A percentile compares a stretch with the other conserved stretches of the same genome.
Conservation (phyloP, 2,888 invertebrate genomes). For the Quadroppia sp. region DNA sequence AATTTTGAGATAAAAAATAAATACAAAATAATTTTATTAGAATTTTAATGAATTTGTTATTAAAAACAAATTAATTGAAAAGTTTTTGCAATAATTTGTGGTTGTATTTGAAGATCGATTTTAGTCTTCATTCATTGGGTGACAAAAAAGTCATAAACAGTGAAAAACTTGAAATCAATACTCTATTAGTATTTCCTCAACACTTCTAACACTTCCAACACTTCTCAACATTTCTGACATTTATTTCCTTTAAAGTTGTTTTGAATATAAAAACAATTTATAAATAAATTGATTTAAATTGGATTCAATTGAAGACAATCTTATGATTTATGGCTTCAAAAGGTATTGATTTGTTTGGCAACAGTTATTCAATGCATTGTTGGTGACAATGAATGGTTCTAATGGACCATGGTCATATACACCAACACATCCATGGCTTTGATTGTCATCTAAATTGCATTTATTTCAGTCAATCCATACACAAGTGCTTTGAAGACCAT, state of each 20-base stretch:
- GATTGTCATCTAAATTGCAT: neutral
- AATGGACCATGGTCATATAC: too few relatives aligned
- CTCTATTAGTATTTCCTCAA: neutral
- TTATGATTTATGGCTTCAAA: neutral
- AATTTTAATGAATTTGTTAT: too few relatives aligned
- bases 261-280: neutral
- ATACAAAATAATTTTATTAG: too few relatives aligned
- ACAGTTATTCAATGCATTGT: too few relatives aligned
- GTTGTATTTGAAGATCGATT: neutral
- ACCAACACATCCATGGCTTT: too few relatives aligned
- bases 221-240: too few relatives aligned
- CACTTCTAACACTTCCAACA: neutral
- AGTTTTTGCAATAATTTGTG: neutral
- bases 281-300: neutral
- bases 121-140: neutral
- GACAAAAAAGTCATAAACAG: neutral
- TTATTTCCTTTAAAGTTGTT: neutral
- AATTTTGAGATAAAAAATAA: too few relatives aligned
- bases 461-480: slow-evolving; percentile 59
- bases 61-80: too few relatives aligned
- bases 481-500: slow-evolving; percentile 61
- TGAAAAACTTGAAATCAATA: slow-evolving; percentile 6
- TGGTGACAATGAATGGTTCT: too few relatives aligned
- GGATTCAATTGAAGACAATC: neutral
- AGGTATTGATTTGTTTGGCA: neutral